Evolutionary conservation across 92 coral and sea anemone genomes (phyloP).

Genomic region (Phenganax marumi): DNA sequence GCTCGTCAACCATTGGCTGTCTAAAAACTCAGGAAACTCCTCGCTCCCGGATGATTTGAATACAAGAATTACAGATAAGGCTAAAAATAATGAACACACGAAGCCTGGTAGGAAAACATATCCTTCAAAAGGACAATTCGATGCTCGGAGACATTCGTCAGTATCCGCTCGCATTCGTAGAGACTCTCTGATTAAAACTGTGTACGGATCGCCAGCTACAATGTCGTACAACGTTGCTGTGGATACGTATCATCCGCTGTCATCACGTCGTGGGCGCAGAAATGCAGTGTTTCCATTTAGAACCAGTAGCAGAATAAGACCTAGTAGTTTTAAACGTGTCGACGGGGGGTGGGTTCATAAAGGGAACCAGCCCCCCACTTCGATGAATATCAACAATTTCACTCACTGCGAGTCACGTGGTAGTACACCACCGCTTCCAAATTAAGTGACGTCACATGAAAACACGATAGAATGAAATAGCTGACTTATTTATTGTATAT

Average conservation of each 20-base stretch:
- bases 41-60: not conserved
- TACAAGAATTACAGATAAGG: not conserved
- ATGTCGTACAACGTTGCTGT: constrained; percentile 53
- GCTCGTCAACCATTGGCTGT: not conserved
- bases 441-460: too few relatives aligned
- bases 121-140: constrained; percentile 2
- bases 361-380: constrained; percentile 10
- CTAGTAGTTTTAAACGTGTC: constrained; percentile 64
- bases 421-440: too few relatives aligned
- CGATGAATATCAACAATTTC: not conserved
- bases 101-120: constrained; percentile 5
- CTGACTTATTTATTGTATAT: too few relatives aligned
- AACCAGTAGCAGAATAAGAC: constrained; percentile 68
- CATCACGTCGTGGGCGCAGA: constrained; percentile 70
- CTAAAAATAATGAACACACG: not conserved
- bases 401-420: not conserved
- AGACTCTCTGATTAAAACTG: constrained; percentile 22
- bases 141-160: constrained; percentile 1
- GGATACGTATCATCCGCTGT: constrained; percentile 80
- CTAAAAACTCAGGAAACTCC: not conserved
- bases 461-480: too few relatives aligned
- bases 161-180: constrained; percentile 8
- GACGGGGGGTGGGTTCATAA: constrained; percentile 56
- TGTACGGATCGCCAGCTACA: constrained; percentile 24
- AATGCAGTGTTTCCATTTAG: constrained; percentile 55